Evolutionary conservation across 2,797 vertebrate genomes (phyloP), one percentile per base, ranked within the genome.

Genomic region (Epinephelus malabaricus): DNA sequence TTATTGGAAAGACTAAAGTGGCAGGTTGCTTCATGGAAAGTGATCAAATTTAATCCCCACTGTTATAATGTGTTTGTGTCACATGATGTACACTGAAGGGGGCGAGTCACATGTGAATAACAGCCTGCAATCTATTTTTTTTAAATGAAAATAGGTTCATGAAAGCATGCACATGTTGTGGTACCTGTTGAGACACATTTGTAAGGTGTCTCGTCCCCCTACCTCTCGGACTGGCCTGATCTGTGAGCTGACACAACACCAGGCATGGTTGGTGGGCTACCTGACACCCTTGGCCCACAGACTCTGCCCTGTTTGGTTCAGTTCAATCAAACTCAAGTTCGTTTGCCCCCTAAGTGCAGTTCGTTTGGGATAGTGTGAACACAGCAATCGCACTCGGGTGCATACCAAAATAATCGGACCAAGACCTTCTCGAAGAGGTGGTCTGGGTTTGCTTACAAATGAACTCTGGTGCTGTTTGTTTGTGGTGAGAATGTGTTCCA

Each of bases 51-150:
- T 68, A 69, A 78, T 80, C 43, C 54, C 38, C 17, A 23, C 53
- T 50, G 72, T 72, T 77, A 43, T 47, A 23, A 30, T 68, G 50
- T 69, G 25, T 51, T 59, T 58, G 27, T 69, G 62, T 75, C 21
- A 62, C 3, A 1, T 60, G 5, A 63, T 53, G 5, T 46, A 27
- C 14, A 45, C 23, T 59, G n/a, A 3, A 53, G 17, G 14, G 49
- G 61, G 43, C 17, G 5, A 54, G 45, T 84, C 45, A 82, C 58
- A 73, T 58, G 50, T 79, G 47, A 66, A 88, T 6, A 40, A 34
- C 58, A 77, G 19, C 27, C 58, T 59, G 40, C 34, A 64, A 54
- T 55, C 21, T 43, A 9, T 53, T 63, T 45, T 50, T 23, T 53
- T 40, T 8, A 50, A 60, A 50, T 17, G 11, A 54, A 6, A 18